A percentile compares a stretch with the other conserved stretches of the same genome.
These are phyloP conservation scores for Cylas formicarius DNA, from an alignment of 1,140 invertebrate genomes.

Conservation along the genomic window DNA sequence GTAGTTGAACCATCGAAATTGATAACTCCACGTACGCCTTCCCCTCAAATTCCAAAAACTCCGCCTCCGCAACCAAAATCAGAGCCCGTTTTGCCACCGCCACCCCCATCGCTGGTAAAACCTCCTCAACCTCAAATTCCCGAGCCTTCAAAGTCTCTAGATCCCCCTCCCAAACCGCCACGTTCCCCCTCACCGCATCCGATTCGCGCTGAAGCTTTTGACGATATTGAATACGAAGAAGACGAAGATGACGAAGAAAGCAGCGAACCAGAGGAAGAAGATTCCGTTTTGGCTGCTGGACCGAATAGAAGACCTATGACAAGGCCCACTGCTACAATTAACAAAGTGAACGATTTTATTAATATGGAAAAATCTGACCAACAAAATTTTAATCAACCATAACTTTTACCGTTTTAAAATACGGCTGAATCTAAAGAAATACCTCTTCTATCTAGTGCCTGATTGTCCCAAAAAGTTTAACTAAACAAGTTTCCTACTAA, in stretches of 20 bases:
- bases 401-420: slow-evolving; percentile 9
- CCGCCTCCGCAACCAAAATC: slow-evolving; percentile 11
- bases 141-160: slow-evolving; percentile 6
- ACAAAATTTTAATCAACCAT: slow-evolving; percentile 1
- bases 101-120: slow-evolving; percentile 4
- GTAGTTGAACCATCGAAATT: slow-evolving; percentile 21
- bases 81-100: slow-evolving; percentile 10
- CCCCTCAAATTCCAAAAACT: slow-evolving; percentile 11
- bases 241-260: slow-evolving; percentile 33
- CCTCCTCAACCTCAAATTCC: background rate
- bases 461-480: too few relatives aligned
- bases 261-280: slow-evolving; percentile 30
- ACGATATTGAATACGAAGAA: slow-evolving; percentile 34
- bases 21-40: slow-evolving; percentile 13
- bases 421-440: background rate
- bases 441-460: too few relatives aligned
- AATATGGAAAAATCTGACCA: slow-evolving; percentile 18
- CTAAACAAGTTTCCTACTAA: too few relatives aligned
- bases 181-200: slow-evolving; percentile 37
- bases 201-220: slow-evolving; percentile 29
- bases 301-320: slow-evolving; percentile 14
- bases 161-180: slow-evolving; percentile 32
- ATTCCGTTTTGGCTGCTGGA: slow-evolving; percentile 32
- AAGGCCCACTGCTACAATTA: too few relatives aligned
- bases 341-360: slow-evolving; percentile 31